phyloP scores from a whole-genome alignment of 2,113 vertebrate species.

The Engystomops pustulosus region DNA sequence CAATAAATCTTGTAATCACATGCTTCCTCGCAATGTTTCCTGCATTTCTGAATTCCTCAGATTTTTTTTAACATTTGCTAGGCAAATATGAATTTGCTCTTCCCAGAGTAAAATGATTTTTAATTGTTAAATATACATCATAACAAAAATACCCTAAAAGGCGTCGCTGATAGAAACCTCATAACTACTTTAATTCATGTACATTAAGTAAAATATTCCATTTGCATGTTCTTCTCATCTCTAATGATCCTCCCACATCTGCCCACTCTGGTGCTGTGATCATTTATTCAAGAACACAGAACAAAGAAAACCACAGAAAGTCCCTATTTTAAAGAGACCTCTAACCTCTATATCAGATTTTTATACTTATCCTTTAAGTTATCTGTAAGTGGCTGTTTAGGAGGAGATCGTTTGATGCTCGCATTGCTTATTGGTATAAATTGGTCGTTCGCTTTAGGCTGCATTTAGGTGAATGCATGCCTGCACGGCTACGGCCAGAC shows the following conservation, averaged over 20 bases:
- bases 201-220: background rate
- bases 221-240: background rate
- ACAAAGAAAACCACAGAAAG: background rate
- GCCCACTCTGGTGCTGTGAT: background rate
- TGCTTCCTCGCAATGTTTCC: background rate
- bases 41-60: background rate
- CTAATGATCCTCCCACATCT: background rate
- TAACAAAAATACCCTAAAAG: background rate
- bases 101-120: background rate
- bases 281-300: background rate
- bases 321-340: background rate
- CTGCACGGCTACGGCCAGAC: no score
- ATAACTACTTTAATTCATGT: background rate
- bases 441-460: no score
- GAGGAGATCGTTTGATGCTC: no score
- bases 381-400: background rate
- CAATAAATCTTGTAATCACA: conserved; percentile 20
- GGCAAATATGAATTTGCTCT: background rate
- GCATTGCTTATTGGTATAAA: no score
- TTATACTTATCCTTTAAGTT: background rate
- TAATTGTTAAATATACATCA: background rate
- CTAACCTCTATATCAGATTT: background rate
- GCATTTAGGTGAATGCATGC: no score
- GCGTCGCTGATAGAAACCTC: background rate
- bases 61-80: background rate